phyloP scores from a whole-genome alignment of 2,888 invertebrate species.

The Neoitamus cyanurus region DNA sequence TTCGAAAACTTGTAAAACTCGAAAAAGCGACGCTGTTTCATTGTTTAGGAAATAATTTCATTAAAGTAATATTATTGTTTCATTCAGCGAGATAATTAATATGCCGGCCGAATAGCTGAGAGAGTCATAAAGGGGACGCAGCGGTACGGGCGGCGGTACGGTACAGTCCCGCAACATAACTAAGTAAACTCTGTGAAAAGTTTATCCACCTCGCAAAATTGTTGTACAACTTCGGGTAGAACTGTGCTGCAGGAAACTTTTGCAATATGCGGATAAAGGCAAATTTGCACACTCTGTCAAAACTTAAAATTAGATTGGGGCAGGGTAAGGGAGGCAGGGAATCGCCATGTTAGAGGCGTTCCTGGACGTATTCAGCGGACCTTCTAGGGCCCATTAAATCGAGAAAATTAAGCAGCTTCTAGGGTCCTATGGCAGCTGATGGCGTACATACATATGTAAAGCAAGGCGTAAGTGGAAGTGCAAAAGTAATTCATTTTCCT shows the following conservation, averaged over 20 bases:
- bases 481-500: conserved; percentile 43
- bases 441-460: neutral
- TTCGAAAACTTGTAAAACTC: neutral
- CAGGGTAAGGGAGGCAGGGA: neutral
- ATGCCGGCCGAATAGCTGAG: neutral
- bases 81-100: neutral
- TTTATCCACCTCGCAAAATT: neutral
- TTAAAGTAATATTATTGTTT: neutral
- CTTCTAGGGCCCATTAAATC: neutral
- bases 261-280: conserved; percentile 35
- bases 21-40: neutral
- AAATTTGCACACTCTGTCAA: conserved; percentile 47
- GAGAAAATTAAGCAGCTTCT: conserved; percentile 41
- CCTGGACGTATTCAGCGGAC: conserved; percentile 35
- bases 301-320: conserved; percentile 49
- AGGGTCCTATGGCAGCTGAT: neutral
- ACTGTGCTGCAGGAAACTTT: conserved; percentile 24
- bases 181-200: neutral
- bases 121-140: neutral
- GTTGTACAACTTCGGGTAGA: neutral
- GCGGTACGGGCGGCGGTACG: neutral
- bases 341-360: neutral
- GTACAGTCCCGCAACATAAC: neutral
- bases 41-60: neutral
- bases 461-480: conserved; percentile 7